A percentile compares a stretch with the other conserved stretches of the same genome.
These are phyloP conservation scores for Scopus umbretta DNA, from an alignment of 2,113 vertebrate genomes.

Conservation along the genomic window DNA sequence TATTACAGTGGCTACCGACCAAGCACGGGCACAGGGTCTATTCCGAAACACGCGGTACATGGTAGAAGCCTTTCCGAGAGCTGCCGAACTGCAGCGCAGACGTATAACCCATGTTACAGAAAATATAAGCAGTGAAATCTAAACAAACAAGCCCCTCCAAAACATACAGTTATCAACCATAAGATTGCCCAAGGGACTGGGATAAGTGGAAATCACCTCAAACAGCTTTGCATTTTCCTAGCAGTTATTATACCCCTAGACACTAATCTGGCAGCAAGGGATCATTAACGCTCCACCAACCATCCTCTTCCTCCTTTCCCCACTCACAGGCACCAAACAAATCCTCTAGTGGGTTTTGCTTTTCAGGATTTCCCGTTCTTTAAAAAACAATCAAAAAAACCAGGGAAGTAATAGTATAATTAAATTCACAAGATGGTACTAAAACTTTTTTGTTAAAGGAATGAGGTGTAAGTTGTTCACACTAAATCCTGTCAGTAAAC, in stretches of 20 bases:
- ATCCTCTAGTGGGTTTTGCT: neutral
- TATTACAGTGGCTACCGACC: neutral
- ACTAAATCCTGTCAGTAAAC: neutral
- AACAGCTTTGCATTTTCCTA: neutral
- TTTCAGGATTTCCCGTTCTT: neutral
- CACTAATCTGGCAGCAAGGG: neutral
- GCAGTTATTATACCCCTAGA: neutral
- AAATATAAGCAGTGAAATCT: neutral
- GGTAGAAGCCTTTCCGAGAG: neutral
- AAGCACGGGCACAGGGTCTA: neutral
- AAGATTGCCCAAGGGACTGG: neutral
- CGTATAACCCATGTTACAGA: accelerated
- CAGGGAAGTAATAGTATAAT: neutral
- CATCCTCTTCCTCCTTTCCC: neutral
- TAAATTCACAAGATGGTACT: neutral
- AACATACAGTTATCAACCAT: neutral
- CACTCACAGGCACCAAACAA: neutral
- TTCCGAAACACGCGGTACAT: neutral
- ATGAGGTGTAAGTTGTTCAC: neutral
- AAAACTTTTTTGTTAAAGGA: neutral
- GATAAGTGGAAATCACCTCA: neutral
- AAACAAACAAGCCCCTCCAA: neutral
- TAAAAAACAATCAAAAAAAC: neutral
- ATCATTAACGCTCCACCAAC: neutral
- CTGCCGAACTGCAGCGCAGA: neutral